A percentile compares a stretch with the other conserved stretches of the same genome.
Conservation (phyloP, 2,797 vertebrate genomes). For the Podarcis siculus region DNA sequence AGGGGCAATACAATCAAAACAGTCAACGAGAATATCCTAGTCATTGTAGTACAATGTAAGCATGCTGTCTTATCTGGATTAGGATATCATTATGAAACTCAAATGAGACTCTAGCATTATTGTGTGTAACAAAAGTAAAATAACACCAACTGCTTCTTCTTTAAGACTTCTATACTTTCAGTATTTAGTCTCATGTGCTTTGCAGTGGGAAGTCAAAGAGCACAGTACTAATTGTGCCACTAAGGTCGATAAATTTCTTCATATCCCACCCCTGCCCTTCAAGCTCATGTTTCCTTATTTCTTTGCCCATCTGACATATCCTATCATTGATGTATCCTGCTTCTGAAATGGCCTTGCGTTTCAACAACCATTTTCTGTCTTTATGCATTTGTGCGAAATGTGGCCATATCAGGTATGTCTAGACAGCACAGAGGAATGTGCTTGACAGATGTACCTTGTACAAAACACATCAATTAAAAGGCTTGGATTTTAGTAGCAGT, state of each 20-base stretch:
- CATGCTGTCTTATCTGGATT: not conserved
- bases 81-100: not conserved
- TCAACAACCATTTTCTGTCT: slow-evolving; percentile 33
- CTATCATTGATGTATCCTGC: not conserved
- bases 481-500: slow-evolving; percentile 10
- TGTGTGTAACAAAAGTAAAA: slow-evolving; percentile 7
- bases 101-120: not conserved
- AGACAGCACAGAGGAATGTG: not conserved
- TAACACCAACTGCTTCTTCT: not conserved
- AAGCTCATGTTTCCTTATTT: not conserved
- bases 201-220: slow-evolving; percentile 20
- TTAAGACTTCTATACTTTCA: not conserved
- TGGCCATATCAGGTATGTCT: not conserved
- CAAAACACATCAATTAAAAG: slow-evolving; percentile 3
- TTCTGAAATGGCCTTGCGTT: not conserved
- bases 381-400: slow-evolving; percentile 14
- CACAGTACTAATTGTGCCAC: slow-evolving; percentile 23
- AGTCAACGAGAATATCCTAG: not conserved
- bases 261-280: not conserved
- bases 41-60: not conserved
- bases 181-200: not conserved
- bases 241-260: not conserved
- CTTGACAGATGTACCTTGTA: slow-evolving; percentile 7
- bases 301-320: slow-evolving; percentile 27
- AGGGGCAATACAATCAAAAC: not conserved